A percentile compares a stretch with the other conserved stretches of the same genome.
Evolutionary conservation across 1,140 invertebrate genomes (phyloP).

Genomic region (Achroia grisella): DNA sequence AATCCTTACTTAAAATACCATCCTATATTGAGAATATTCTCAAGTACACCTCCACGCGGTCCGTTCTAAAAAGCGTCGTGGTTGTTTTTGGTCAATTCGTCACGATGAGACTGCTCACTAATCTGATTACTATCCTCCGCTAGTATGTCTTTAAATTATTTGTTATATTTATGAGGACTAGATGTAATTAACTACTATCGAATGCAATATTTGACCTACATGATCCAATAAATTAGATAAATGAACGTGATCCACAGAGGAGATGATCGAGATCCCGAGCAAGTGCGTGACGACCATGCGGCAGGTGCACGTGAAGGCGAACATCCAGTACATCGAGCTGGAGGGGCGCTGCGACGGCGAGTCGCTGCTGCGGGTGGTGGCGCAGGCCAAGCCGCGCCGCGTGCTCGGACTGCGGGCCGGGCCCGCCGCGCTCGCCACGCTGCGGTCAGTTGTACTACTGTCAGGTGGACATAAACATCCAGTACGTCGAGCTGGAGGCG

Average conservation of each 20-base stretch:
- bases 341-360: slow-evolving; percentile 98
- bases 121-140: too few species aligned
- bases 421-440: slow-evolving; percentile 20
- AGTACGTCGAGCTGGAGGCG: slow-evolving; percentile 99
- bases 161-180: too few species aligned
- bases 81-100: too few species aligned
- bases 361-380: slow-evolving; percentile 93
- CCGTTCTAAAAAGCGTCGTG: too few species aligned
- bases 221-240: too few species aligned
- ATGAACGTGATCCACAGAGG: slow-evolving; percentile 73
- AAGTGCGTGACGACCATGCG: slow-evolving; percentile 90
- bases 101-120: too few species aligned
- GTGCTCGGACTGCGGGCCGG: slow-evolving; percentile 75
- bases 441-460: slow-evolving; percentile 44
- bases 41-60: too few species aligned
- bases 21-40: too few species aligned
- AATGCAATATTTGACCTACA: too few species aligned
- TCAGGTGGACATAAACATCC: slow-evolving; percentile 86
- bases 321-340: slow-evolving; percentile 97
- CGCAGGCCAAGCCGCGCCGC: slow-evolving; percentile 89
- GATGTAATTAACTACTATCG: too few species aligned
- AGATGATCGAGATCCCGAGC: slow-evolving; percentile 85
- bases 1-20: too few species aligned
- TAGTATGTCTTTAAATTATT: too few species aligned
- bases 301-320: slow-evolving; percentile 87